Base-by-base conservation (phyloP, 2,888 invertebrate species). In the Psylliodes chrysocephalus region DNA sequence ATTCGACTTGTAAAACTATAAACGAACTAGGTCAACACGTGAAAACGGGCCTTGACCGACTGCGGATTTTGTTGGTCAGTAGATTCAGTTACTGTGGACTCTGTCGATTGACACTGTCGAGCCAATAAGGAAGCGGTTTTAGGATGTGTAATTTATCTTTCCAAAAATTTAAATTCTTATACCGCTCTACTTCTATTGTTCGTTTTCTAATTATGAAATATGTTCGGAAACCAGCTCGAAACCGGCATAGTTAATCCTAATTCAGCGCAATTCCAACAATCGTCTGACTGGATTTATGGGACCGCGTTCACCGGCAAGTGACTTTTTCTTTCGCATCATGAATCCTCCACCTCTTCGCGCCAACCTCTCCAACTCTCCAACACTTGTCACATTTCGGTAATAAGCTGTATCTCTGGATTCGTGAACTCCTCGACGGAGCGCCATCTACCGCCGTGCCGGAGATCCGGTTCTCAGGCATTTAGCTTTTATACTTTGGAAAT, bases 401-500 rank as follows among this genome's bases (percentile, higher is more conserved):
- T 71, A 71, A 71, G 67, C 64, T 64, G 68, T 62, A 71, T 71
- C 69, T 71, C 69, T 71, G 71, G 71, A 67, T 67, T 60, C 64
- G 67, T 70, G 64, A 69, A 70, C 67, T 67, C 70, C 66, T 60
- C 47, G 52, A 44, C 57, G 57, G 67, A 42, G 57, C 64, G 59
- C 66, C 61, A 52, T 60, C 65, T 62, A 66, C 47, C 60, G 55
- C 57, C 67, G 60, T 63, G 61, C 63, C 59, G 59, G 60, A 67
- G 65, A 67, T 69, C 69, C 70, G 70, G 68, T 67, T 63, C 64
- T 55, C 42, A 63, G 65, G 62, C 70, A 65, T 67, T 70, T 65
- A 63, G 70, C 70, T 70, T 70, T 70, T 70, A 70, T 70, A 68
- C 70, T 68, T 70, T 62, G 70, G 28, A 70, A 67, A 70, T 70